Evolutionary conservation across 2,113 vertebrate genomes (phyloP).

Genomic region (Dipodomys spectabilis): DNA sequence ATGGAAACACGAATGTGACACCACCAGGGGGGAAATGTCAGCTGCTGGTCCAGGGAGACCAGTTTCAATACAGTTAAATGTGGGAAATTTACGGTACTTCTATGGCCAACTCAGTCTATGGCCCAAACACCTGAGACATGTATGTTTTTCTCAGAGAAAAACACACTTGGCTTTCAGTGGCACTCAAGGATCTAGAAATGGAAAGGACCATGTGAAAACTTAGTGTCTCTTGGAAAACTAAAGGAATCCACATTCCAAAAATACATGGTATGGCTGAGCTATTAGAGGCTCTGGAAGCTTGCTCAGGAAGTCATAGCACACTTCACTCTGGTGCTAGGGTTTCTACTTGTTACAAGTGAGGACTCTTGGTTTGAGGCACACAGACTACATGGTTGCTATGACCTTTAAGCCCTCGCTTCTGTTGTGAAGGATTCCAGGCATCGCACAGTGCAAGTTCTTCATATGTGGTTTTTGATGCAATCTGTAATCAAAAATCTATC

Average conservation of each 20-base stretch:
- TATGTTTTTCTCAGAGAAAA: background rate
- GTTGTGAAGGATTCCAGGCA: background rate
- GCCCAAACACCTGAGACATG: background rate
- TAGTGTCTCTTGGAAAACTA: conserved; percentile 6
- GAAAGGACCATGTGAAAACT: background rate
- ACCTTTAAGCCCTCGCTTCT: background rate
- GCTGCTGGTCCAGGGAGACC: conserved; percentile 78
- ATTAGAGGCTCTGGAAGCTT: background rate
- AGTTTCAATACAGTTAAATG: conserved; percentile 77
- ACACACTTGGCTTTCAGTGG: background rate
- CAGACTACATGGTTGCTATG: background rate
- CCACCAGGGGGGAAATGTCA: conserved; percentile 79
- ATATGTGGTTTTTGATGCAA: background rate
- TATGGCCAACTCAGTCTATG: conserved; percentile 19
- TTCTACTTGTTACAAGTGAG: background rate
- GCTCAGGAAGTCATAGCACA: background rate
- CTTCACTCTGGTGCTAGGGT: background rate
- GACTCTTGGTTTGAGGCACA: background rate
- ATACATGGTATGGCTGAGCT: background rate
- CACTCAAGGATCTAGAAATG: background rate
- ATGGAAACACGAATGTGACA: conserved; percentile 61
- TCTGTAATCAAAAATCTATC: background rate
- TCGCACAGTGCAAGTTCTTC: background rate
- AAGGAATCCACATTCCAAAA: background rate
- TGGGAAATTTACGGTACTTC: conserved; percentile 75